Conservation (phyloP, 2,888 invertebrate species). For the Acrocera orbiculus region DNA sequence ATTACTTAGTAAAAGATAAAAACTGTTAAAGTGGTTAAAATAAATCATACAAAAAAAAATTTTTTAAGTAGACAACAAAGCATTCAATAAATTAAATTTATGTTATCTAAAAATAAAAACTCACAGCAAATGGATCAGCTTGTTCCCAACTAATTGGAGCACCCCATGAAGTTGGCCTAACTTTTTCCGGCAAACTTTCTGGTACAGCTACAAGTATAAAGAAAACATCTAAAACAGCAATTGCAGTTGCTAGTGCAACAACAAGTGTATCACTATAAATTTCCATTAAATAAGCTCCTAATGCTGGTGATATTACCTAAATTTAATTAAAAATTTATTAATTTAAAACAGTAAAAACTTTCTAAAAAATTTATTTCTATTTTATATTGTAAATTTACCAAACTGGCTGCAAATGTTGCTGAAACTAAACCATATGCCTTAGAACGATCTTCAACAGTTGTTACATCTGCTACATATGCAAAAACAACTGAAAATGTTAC, state of each 20-base stretch:
- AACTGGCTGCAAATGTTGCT: conserved; percentile 96
- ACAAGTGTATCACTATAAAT: conserved; percentile 71
- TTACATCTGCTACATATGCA: conserved; percentile 99
- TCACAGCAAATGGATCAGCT: conserved; percentile 89
- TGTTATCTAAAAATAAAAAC: no score
- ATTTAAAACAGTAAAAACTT: not conserved
- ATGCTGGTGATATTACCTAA: conserved; percentile 81
- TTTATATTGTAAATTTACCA: conserved; percentile 36
- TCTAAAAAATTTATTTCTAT: not conserved
- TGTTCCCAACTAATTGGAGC: conserved; percentile 92
- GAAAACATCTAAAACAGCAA: conserved; percentile 91
- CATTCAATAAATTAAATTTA: no score
- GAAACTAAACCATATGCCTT: conserved; percentile 94
- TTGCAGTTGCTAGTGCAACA: conserved; percentile 86
- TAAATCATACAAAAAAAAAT: no score
- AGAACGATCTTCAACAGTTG: conserved; percentile 87
- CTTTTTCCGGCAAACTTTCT: conserved; percentile 93
- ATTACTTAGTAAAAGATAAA: no score
- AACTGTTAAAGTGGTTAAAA: no score
- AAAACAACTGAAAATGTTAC: conserved; percentile 99
- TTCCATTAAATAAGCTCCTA: conserved; percentile 79
- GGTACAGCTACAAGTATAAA: conserved; percentile 97
- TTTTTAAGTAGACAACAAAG: no score
- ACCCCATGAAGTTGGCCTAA: conserved; percentile 59
- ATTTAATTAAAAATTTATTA: conserved; percentile 6